These are phyloP conservation scores for Steinernema feltiae DNA, from an alignment of 1,140 invertebrate species.

Conservation along the genomic window DNA sequence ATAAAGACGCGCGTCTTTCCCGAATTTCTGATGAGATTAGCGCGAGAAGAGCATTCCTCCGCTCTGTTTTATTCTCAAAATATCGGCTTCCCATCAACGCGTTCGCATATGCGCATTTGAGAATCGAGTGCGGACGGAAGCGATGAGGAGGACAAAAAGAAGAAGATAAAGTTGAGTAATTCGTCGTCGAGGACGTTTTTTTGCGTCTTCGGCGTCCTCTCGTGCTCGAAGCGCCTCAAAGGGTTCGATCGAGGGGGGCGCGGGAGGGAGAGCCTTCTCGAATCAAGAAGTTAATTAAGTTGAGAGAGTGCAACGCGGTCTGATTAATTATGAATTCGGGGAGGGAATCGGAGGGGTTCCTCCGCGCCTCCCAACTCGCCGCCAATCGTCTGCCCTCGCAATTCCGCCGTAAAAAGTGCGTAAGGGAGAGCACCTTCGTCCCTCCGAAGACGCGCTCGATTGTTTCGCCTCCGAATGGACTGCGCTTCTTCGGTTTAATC, in stretches of 20 bases:
- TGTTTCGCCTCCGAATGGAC: not conserved
- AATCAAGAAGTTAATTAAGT: constrained; percentile 11
- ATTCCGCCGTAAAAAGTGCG: no score
- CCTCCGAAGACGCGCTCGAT: no score
- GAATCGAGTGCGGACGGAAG: not conserved
- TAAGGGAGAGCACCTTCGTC: not conserved
- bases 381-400: no score
- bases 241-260: not conserved
- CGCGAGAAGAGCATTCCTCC: no score
- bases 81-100: no score
- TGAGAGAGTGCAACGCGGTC: not conserved
- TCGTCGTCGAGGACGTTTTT: not conserved
- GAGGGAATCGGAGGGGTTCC: no score
- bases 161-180: not conserved
- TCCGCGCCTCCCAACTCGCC: no score
- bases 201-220: not conserved
- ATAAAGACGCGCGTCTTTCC: no score
- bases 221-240: not conserved
- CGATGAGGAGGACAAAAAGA: not conserved
- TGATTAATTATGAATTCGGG: not conserved
- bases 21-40: no score
- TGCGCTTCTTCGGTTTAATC: not conserved
- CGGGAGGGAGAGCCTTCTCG: not conserved
- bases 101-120: not conserved
- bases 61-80: no score